phyloP scores from a whole-genome alignment of 2,888 invertebrate genomes.

The Elysia crispata region DNA sequence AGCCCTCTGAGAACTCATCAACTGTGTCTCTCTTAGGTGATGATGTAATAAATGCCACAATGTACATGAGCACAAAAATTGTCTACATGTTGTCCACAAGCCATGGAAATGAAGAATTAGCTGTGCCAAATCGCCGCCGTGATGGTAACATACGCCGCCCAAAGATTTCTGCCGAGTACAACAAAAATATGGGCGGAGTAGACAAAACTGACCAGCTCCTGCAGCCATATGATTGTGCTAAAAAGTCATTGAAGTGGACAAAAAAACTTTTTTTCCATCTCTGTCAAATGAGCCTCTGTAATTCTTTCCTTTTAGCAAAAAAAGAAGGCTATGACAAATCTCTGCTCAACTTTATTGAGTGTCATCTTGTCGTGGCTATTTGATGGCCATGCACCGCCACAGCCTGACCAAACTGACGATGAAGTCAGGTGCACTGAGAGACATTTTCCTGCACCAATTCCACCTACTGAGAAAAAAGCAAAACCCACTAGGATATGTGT shows the following conservation, averaged over 20 bases:
- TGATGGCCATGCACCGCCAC: too few species aligned
- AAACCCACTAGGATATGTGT: too few species aligned
- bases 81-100: constrained; percentile 49
- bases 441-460: too few species aligned
- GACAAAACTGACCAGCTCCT: constrained; percentile 54
- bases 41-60: constrained; percentile 25
- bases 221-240: constrained; percentile 47
- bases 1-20: background rate
- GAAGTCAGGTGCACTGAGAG: too few species aligned
- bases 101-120: constrained; percentile 46
- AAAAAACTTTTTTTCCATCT: constrained; percentile 50
- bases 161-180: constrained; percentile 48
- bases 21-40: constrained; percentile 25
- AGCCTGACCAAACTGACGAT: too few species aligned
- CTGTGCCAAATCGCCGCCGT: constrained; percentile 27
- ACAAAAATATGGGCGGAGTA: constrained; percentile 55
- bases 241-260: constrained; percentile 55
- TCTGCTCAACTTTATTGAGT: too few species aligned
- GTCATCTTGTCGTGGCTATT: too few species aligned
- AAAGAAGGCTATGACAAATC: too few species aligned
- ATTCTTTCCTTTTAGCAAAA: too few species aligned
- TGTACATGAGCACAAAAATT: constrained; percentile 32
- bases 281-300: background rate
- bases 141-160: constrained; percentile 46
- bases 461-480: too few species aligned